Base-by-base conservation (phyloP, 2,888 invertebrate species). In the Drosophila mimica region DNA sequence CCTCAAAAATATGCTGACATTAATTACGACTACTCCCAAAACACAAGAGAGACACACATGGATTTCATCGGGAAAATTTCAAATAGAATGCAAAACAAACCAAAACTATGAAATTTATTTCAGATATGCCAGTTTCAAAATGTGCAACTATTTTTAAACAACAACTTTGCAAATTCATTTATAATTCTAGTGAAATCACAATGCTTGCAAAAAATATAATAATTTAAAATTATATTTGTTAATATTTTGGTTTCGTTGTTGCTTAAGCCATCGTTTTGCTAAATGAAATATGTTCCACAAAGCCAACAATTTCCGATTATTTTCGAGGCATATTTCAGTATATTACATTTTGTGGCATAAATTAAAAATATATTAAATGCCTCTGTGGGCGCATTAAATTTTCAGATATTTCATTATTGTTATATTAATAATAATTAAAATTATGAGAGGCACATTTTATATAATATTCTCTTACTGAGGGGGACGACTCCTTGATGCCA, bases 1-100 rank as follows among this genome's bases (percentile, higher is more conserved):
- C 76, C 64, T 58, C 58, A 62, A 78, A 80, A 71, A 76, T 80
- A 80, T 76, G 72, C 62, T 28, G 33, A 28, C 30, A 58, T 79
- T 70, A 64, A 70, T 70, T 74, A 54, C 60, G 30, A 36, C 34
- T 36, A 36, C 2, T 20, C 13, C 17, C 38, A n/a, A 56, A 34
- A 33, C 15, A 51, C 4, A 59, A 59, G 6, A 48, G 13, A 17
- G 2, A 48, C 9, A 15, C 2, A 36, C 4, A 8, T 5, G 9
- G 28, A 15, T n/a, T 48, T 67, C 61, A 71, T 33, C 60, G 31
- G 17, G 49, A 30, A 59, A 56, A 63, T 61, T 11, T 67, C 53
- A 67, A 67, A 57, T 31, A 38, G 43, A 58, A 49, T 54, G 61
- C 30, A 34, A 17, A 38, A 9, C n/a, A 65, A 70, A 56, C 17